phyloP scores from a whole-genome alignment of 2,113 vertebrate species.

The Phrynosoma platyrhinos region DNA sequence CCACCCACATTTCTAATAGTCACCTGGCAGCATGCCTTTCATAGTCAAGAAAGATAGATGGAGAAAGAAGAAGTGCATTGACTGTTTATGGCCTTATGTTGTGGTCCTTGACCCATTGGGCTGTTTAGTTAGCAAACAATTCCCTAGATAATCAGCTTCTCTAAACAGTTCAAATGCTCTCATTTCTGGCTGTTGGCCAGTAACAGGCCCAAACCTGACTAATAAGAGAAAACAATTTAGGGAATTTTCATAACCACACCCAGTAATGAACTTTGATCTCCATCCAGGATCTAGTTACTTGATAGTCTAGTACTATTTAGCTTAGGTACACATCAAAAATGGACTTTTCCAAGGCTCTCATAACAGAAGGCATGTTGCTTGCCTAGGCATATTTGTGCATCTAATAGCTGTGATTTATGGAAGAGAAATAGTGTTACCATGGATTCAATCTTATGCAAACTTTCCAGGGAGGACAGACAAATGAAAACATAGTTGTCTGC shows the following conservation, averaged over 20 bases:
- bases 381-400: not conserved
- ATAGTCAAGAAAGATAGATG: not conserved
- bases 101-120: not conserved
- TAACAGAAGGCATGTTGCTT: slow-evolving; percentile 55
- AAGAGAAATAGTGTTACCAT: slow-evolving; percentile 44
- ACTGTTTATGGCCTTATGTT: not conserved
- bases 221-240: not conserved
- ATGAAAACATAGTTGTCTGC: slow-evolving; percentile 39
- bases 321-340: slow-evolving; percentile 7
- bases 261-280: not conserved
- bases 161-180: not conserved
- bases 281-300: accelerated
- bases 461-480: slow-evolving; percentile 15
- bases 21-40: not conserved
- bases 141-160: slow-evolving; percentile 22
- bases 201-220: slow-evolving; percentile 37
- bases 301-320: not conserved
- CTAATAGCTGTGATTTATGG: slow-evolving; percentile 22
- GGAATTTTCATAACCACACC: slow-evolving; percentile 43
- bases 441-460: slow-evolving; percentile 56
- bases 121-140: not conserved
- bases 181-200: slow-evolving; percentile 25
- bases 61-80: not conserved
- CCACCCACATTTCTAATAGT: not conserved
- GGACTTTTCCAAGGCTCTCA: not conserved